Evolutionary conservation across 1,140 invertebrate species (phyloP).

Genomic region (Akabosia matsudoensis): DNA sequence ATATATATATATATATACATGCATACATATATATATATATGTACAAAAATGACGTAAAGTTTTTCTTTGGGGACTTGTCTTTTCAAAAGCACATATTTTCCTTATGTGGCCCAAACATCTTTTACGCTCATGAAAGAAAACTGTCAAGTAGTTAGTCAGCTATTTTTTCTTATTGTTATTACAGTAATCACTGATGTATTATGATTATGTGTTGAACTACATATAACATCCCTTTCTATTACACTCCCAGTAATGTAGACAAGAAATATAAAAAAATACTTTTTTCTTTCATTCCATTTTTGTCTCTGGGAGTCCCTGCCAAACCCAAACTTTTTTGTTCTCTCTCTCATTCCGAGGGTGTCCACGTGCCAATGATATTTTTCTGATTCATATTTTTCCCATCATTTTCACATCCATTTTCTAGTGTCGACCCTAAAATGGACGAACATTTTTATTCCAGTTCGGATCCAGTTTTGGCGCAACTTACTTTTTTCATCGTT

Average conservation of each 20-base stretch:
- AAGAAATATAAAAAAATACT: too few species aligned
- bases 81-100: too few species aligned
- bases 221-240: not conserved
- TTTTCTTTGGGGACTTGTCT: too few species aligned
- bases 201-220: conserved; percentile 10
- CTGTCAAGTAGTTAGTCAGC: conserved; percentile 9
- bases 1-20: too few species aligned
- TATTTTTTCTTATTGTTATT: conserved; percentile 24
- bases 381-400: not conserved
- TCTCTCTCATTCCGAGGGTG: not conserved
- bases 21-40: too few species aligned
- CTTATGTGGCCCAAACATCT: too few species aligned
- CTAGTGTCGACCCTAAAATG: not conserved
- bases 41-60: too few species aligned
- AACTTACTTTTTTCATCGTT: too few species aligned
- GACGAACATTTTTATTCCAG: not conserved
- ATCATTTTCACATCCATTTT: not conserved
- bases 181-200: not conserved
- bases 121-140: too few species aligned
- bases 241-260: not conserved
- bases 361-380: conserved; percentile 12
- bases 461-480: not conserved
- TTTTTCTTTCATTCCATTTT: not conserved
- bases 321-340: not conserved
- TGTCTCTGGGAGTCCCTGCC: not conserved